Conservation (phyloP, 2,888 invertebrate species). For the Zaprionus lineosus region DNA sequence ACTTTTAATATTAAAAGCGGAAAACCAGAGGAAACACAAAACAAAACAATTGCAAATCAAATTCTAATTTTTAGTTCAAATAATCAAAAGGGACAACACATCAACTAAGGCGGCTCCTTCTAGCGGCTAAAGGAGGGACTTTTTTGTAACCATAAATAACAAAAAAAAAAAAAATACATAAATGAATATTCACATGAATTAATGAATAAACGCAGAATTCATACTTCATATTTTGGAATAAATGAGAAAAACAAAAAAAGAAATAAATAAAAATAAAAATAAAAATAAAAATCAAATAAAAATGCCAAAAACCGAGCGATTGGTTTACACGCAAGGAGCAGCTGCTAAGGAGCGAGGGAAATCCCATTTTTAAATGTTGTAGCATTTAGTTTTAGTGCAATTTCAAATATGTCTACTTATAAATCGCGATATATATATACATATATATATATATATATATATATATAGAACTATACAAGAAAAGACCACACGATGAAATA, state of each 20-base stretch:
- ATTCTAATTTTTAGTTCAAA: constrained; percentile 62
- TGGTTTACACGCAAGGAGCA: too few species aligned
- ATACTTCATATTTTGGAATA: too few species aligned
- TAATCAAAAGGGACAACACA: constrained; percentile 18
- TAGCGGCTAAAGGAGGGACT: constrained; percentile 36
- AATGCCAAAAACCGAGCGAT: too few species aligned
- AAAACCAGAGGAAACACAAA: too few species aligned
- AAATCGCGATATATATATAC: constrained; percentile 29
- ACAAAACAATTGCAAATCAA: constrained; percentile 44
- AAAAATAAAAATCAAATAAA: too few species aligned
- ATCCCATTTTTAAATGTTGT: constrained; percentile 77
- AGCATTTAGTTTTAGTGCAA: constrained; percentile 77
- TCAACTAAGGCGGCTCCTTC: constrained; percentile 8
- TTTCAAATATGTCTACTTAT: constrained; percentile 70
- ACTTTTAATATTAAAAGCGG: constrained; percentile 46
- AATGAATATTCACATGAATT: too few species aligned
- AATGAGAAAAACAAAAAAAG: too few species aligned
- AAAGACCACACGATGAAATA: constrained; percentile 65
- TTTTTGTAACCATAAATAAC: constrained; percentile 47
- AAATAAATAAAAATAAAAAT: too few species aligned
- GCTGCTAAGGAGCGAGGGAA: too few species aligned
- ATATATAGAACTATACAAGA: constrained; percentile 29
- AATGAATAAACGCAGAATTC: too few species aligned
- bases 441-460: constrained; percentile 16
- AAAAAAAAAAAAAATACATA: constrained; percentile 4